Percentiles rank a stretch among this genome's conserved stretches.
Conservation (phyloP, 2,888 invertebrate genomes). For the Leistus spinibarbis region DNA sequence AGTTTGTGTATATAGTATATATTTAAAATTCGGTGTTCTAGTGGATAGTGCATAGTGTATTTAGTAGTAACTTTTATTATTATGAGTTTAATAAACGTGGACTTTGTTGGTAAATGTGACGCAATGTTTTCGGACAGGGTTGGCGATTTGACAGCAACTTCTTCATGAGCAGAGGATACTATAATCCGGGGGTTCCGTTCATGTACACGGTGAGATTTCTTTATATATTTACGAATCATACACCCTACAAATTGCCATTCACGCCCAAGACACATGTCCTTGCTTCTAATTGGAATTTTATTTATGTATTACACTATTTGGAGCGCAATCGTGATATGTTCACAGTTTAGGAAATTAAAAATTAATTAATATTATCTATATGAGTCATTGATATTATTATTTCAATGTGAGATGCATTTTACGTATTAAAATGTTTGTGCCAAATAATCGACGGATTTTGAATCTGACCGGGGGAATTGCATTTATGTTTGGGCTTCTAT, state of each 20-base stretch:
- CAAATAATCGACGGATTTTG: too few relatives aligned
- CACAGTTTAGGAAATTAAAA: too few relatives aligned
- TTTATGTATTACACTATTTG: not conserved
- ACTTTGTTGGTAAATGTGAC: not conserved
- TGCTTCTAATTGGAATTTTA: too few relatives aligned
- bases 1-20: constrained; percentile 1
- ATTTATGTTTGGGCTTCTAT: too few relatives aligned
- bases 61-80: not conserved
- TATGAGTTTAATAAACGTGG: not conserved
- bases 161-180: constrained; percentile 51
- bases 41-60: constrained; percentile 11
- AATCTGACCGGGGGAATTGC: too few relatives aligned
- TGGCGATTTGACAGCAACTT: constrained; percentile 15
- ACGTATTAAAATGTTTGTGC: too few relatives aligned
- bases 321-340: too few relatives aligned
- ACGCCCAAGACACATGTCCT: not conserved
- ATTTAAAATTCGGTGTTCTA: not conserved
- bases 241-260: too few relatives aligned
- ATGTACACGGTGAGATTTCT: constrained; percentile 50
- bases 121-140: not conserved
- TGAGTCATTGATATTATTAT: too few relatives aligned
- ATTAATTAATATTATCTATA: too few relatives aligned
- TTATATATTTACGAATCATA: too few relatives aligned
- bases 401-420: too few relatives aligned
- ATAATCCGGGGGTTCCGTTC: constrained; percentile 51